Evolutionary conservation across 2,113 vertebrate genomes (phyloP).

Genomic region (Eclectus roratus): DNA sequence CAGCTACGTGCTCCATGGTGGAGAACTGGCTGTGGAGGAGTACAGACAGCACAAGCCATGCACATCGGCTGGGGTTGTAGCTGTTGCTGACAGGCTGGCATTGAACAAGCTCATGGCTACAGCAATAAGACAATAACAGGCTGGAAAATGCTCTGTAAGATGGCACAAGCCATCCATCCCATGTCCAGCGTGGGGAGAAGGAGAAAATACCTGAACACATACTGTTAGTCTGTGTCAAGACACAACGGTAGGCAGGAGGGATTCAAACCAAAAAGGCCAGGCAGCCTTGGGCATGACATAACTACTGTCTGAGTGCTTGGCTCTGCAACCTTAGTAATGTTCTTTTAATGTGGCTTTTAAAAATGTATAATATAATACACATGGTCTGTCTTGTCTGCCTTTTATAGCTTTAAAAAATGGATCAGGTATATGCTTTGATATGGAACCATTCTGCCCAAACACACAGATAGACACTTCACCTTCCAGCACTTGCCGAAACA

Average conservation of each 20-base stretch:
- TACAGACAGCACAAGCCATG: not conserved
- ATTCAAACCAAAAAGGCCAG: not conserved
- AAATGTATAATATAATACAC: constrained; percentile 48
- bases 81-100: not conserved
- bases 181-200: not conserved
- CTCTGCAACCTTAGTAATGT: constrained; percentile 52
- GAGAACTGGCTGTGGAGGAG: not conserved
- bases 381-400: constrained; percentile 24
- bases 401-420: constrained; percentile 38
- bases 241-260: not conserved
- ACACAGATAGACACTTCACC: not conserved
- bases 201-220: not conserved
- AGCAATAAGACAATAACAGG: not conserved
- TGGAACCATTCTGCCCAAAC: not conserved
- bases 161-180: not conserved
- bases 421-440: not conserved
- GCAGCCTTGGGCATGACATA: constrained; percentile 21
- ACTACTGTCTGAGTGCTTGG: constrained; percentile 32
- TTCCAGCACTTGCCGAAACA: not conserved
- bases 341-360: constrained; percentile 60
- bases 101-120: not conserved
- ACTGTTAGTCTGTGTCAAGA: not conserved
- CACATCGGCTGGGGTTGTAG: fast-evolving
- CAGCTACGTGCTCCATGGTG: fast-evolving
- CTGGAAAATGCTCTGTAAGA: not conserved